Percentiles rank a stretch among this genome's conserved stretches.
These are phyloP conservation scores for Lepidurus apus DNA, from an alignment of 1,140 invertebrate species.

Conservation along the genomic window DNA sequence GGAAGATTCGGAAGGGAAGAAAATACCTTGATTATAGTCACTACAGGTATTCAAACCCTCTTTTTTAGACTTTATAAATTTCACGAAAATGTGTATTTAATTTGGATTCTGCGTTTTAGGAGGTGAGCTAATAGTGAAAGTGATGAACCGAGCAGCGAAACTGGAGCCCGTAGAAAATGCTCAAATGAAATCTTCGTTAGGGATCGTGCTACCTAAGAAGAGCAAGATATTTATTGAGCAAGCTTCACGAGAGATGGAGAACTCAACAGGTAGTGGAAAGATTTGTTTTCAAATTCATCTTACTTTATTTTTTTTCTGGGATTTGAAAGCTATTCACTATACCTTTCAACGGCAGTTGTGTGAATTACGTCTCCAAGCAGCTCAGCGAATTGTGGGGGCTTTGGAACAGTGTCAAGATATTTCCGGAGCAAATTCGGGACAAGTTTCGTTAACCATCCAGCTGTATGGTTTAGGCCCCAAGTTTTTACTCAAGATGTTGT, in stretches of 20 bases:
- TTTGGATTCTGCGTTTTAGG: background rate
- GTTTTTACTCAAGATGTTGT: background rate
- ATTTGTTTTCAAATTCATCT: too few relatives aligned
- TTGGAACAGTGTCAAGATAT: constrained; percentile 1
- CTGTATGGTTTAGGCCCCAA: constrained; percentile 1
- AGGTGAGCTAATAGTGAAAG: background rate
- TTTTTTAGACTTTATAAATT: background rate
- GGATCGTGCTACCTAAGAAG: background rate
- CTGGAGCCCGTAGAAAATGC: background rate
- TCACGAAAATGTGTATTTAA: background rate
- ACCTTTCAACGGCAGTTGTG: background rate
- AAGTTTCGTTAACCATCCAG: background rate
- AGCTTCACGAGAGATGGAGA: background rate
- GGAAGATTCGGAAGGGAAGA: background rate
- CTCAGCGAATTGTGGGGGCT: background rate
- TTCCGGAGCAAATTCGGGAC: background rate
- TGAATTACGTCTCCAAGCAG: background rate
- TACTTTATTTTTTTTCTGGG: too few relatives aligned
- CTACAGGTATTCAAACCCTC: background rate
- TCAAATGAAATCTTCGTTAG: background rate
- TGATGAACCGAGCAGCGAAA: background rate
- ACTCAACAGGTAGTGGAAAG: background rate
- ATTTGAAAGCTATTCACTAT: background rate
- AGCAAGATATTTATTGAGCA: background rate
- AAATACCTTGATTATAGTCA: background rate